A percentile compares a stretch with the other conserved stretches of the same genome.
These are phyloP conservation scores for Linepithema humile DNA, from an alignment of 1,140 invertebrate species.

Conservation along the genomic window DNA sequence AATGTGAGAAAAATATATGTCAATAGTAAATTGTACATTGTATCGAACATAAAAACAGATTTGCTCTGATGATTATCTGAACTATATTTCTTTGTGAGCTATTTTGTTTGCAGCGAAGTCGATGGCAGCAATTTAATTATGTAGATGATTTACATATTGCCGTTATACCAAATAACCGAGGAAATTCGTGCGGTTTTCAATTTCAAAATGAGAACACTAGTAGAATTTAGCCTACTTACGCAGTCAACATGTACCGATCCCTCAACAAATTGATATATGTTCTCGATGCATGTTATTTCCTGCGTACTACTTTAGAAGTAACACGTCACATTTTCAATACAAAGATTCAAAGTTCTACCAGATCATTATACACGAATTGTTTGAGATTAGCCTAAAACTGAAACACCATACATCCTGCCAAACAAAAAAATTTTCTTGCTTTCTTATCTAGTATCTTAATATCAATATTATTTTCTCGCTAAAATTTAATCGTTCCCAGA, in stretches of 20 bases:
- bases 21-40: background rate
- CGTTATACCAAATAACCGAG: conserved; percentile 5
- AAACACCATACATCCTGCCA: background rate
- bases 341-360: background rate
- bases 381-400: background rate
- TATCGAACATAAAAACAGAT: background rate
- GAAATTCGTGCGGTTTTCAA: background rate
- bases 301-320: background rate
- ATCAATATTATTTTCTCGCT: too few species aligned
- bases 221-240: conserved; percentile 37
- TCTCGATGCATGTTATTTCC: conserved; percentile 25
- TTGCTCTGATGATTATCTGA: too few species aligned
- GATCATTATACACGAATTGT: background rate
- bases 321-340: background rate
- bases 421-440: background rate
- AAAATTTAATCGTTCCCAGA: background rate
- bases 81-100: too few species aligned
- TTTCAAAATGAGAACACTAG: conserved; percentile 11
- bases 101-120: too few species aligned
- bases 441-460: background rate
- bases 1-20: background rate
- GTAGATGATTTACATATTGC: background rate
- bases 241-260: background rate
- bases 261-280: background rate
- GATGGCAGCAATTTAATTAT: too few species aligned